Percentiles rank a stretch among this genome's conserved stretches.
Conservation (phyloP, 2,797 vertebrate genomes). For the Pachyuromys duprasi region DNA sequence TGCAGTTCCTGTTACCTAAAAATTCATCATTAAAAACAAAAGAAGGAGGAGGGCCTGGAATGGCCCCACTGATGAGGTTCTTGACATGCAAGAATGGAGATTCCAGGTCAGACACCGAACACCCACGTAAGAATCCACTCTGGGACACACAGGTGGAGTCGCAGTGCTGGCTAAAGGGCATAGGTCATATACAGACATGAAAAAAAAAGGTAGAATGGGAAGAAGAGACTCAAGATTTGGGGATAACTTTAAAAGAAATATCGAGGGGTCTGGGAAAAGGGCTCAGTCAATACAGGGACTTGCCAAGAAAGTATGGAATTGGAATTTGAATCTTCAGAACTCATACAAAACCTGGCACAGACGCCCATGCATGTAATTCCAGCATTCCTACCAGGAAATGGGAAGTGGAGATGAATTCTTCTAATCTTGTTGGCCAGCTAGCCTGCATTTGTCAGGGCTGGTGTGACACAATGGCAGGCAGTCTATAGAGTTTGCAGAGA, state of each 20-base stretch:
- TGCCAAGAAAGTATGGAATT: neutral
- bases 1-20: neutral
- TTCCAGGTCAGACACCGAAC: neutral
- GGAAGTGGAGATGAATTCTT: no score
- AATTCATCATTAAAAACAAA: neutral
- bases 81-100: neutral
- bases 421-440: neutral
- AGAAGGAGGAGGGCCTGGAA: neutral
- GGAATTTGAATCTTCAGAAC: neutral
- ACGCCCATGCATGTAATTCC: neutral
- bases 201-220: slow-evolving; percentile 11
- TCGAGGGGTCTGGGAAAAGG: neutral
- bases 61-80: neutral
- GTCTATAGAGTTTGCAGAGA: neutral
- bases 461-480: neutral
- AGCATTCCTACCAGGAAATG: neutral
- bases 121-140: neutral
- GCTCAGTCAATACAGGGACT: neutral
- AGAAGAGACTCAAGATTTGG: neutral
- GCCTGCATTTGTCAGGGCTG: neutral
- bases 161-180: no score
- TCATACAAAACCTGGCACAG: neutral
- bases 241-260: slow-evolving; percentile 25
- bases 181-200: neutral
- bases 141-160: no score